Conservation (phyloP, 2,888 invertebrate genomes). For the Melolontha melolontha region DNA sequence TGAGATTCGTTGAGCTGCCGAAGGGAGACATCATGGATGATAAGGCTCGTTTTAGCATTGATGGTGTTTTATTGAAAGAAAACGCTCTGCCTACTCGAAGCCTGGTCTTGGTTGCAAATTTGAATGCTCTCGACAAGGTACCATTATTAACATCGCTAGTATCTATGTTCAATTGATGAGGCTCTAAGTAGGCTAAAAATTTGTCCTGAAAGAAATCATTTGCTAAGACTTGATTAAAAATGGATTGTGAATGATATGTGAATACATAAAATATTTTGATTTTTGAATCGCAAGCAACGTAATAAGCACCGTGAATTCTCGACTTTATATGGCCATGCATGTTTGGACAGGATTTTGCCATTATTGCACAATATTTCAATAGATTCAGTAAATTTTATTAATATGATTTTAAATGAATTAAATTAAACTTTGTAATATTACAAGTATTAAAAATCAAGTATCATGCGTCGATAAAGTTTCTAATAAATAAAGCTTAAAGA, state of each 20-base stretch:
- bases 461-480: too few species aligned
- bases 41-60: constrained; percentile 92
- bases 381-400: too few species aligned
- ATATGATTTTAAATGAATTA: too few species aligned
- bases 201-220: constrained; percentile 74
- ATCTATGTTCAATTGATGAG: constrained; percentile 88
- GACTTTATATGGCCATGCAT: too few species aligned
- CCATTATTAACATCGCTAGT: constrained; percentile 88
- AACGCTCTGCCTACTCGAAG: constrained; percentile 93
- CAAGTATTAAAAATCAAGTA: too few species aligned
- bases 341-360: too few species aligned
- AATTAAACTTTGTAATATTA: too few species aligned
- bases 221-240: not conserved
- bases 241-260: not conserved
- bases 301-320: too few species aligned
- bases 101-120: constrained; percentile 85
- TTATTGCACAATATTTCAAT: too few species aligned
- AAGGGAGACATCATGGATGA: constrained; percentile 95
- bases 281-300: too few species aligned
- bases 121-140: constrained; percentile 91
- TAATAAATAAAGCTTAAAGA: too few species aligned
- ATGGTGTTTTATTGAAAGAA: constrained; percentile 95
- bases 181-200: constrained; percentile 81
- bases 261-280: too few species aligned
- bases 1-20: constrained; percentile 85